A percentile compares a stretch with the other conserved stretches of the same genome.
Evolutionary conservation across 2,888 invertebrate species (phyloP).

Genomic region (Dolichopus griseipennis): DNA sequence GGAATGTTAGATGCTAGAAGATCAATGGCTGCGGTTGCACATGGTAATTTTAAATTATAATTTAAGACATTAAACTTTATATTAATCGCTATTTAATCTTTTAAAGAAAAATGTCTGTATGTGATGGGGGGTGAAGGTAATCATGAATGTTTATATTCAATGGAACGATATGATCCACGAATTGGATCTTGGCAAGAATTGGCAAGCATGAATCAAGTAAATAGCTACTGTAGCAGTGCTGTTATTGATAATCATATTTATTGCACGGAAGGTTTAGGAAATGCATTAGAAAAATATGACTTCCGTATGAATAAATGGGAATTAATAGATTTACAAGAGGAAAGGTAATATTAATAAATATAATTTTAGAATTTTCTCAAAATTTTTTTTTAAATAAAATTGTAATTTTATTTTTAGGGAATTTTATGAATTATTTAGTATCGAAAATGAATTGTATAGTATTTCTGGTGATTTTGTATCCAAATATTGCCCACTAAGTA

Average conservation of each 20-base stretch:
- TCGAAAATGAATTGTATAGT: constrained; percentile 30
- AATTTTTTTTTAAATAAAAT: neutral
- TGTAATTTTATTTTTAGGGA: constrained; percentile 22
- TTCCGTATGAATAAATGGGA: constrained; percentile 29
- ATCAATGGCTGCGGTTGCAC: constrained; percentile 31
- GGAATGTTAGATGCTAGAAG: constrained; percentile 30
- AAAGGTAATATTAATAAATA: constrained; percentile 24
- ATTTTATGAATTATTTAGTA: constrained; percentile 31
- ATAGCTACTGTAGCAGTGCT: constrained; percentile 32
- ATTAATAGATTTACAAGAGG: constrained; percentile 30
- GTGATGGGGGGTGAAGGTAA: constrained; percentile 34
- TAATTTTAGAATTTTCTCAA: neutral
- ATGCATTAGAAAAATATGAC: constrained; percentile 32
- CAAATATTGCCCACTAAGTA: constrained; percentile 25
- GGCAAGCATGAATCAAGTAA: constrained; percentile 28
- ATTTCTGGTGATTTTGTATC: constrained; percentile 29
- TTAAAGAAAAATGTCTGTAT: constrained; percentile 27
- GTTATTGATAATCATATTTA: constrained; percentile 28
- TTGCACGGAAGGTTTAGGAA: constrained; percentile 31
- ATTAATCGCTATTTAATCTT: neutral
- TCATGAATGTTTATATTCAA: constrained; percentile 28
- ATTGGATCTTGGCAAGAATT: constrained; percentile 28
- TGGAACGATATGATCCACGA: constrained; percentile 30
- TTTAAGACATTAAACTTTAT: no score
- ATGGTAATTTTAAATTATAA: constrained; percentile 22